Conservation (phyloP, 30 jellyfish, hydroid and myxozoan genomes). For the Pseudorhiza aurosa region DNA sequence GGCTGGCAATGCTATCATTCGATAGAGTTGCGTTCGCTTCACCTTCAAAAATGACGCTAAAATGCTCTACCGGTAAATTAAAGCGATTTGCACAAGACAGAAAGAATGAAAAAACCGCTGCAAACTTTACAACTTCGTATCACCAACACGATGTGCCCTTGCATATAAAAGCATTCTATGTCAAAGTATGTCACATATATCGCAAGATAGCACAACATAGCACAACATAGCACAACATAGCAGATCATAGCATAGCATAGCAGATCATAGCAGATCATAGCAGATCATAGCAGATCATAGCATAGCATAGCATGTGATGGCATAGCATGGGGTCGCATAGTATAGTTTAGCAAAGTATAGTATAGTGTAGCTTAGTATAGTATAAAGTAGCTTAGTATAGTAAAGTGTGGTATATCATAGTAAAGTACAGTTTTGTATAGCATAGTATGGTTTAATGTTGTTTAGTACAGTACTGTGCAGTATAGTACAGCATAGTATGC, state of each 20-base stretch:
- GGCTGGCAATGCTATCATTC: no score
- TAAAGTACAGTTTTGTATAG: conserved; percentile 41
- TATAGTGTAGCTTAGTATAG: conserved; percentile 53
- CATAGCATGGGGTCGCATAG: conserved; percentile 52
- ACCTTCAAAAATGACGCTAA: no score
- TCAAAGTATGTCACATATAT: no score
- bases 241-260: conserved; percentile 21
- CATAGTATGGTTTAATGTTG: conserved; percentile 16
- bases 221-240: conserved; percentile 3
- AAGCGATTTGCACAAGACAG: no score
- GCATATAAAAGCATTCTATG: no score
- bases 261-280: conserved; percentile 22
- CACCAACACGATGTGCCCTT: no score
- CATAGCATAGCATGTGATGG: conserved; percentile 47
- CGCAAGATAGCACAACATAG: conserved; percentile 38
- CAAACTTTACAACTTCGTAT: no score
- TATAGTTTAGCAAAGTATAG: conserved; percentile 45
- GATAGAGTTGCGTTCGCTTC: no score
- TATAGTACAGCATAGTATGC: conserved; percentile 10
- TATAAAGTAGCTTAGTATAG: conserved; percentile 38
- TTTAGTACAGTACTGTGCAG: conserved; percentile 29
- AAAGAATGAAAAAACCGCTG: no score
- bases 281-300: conserved; percentile 41
- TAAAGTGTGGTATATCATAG: conserved; percentile 26
- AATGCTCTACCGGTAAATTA: no score